Conservation (phyloP, 1,140 invertebrate genomes). For the Drosophila melanica region DNA sequence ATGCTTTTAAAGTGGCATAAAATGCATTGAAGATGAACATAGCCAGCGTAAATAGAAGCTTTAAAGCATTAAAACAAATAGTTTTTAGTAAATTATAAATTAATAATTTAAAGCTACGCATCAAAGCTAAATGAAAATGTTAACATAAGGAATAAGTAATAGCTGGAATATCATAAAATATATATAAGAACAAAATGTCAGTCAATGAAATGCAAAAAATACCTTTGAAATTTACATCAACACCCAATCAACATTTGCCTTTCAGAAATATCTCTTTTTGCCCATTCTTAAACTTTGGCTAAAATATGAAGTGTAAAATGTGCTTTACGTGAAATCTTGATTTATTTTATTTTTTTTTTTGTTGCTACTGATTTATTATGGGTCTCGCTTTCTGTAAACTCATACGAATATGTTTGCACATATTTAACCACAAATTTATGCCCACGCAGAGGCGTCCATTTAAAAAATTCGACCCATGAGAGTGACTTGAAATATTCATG, state of each 20-base stretch:
- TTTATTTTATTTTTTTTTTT: slow-evolving; percentile 13
- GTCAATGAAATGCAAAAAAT: not conserved
- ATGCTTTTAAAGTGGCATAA: not conserved
- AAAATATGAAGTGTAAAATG: slow-evolving; percentile 7
- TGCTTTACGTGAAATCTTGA: not conserved
- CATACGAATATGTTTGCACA: slow-evolving; percentile 3
- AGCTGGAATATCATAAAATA: not conserved
- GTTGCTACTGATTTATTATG: slow-evolving; percentile 26
- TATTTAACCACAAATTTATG: slow-evolving; percentile 25
- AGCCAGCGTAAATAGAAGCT: not conserved
- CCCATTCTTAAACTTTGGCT: not conserved
- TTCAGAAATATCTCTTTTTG: not conserved
- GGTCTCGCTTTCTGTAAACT: not conserved
- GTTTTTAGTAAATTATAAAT: too few relatives aligned
- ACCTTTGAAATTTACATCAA: not conserved
- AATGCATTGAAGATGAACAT: not conserved
- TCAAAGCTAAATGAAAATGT: not conserved
- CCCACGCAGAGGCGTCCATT: slow-evolving; percentile 4
- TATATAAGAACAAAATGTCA: not conserved
- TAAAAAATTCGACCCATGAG: slow-evolving; percentile 30
- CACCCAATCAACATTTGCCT: not conserved
- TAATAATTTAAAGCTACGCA: too few relatives aligned
- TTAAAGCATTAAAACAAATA: too few relatives aligned
- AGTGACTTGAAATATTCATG: slow-evolving; percentile 55
- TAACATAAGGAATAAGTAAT: too few relatives aligned